Evolutionary conservation across 2,113 vertebrate genomes (phyloP).

Genomic region (Solea senegalensis): DNA sequence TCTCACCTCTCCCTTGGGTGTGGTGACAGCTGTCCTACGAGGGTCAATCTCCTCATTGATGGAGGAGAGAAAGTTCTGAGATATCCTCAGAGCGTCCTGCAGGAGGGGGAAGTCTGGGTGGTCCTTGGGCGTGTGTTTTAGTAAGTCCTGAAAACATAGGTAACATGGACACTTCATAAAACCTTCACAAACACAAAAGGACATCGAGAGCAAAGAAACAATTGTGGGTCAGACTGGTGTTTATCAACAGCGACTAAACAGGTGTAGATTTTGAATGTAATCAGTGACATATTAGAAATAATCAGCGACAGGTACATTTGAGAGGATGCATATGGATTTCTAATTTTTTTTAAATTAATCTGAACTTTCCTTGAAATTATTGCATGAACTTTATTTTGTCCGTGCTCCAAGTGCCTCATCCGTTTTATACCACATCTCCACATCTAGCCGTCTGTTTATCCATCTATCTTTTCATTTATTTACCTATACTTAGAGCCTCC

Average conservation of each 20-base stretch:
- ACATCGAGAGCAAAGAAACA: no score
- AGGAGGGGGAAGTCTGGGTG: conserved; percentile 96
- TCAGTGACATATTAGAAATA: background rate
- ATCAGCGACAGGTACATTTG: no score
- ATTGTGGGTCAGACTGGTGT: no score
- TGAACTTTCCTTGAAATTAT: no score
- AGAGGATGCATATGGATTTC: background rate
- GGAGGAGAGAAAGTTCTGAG: conserved; percentile 98
- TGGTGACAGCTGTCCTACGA: conserved; percentile 93
- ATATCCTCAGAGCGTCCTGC: conserved; percentile 96
- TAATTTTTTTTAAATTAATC: background rate
- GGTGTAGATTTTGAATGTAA: background rate
- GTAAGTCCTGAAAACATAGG: conserved; percentile 84
- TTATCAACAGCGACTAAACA: background rate
- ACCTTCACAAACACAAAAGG: no score
- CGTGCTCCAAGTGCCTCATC: no score
- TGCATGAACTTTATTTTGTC: no score
- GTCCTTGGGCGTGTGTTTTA: conserved; percentile 96
- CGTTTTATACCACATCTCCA: no score
- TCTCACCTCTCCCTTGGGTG: conserved; percentile 90
- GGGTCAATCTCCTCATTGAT: conserved; percentile 98
- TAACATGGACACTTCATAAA: conserved; percentile 1
- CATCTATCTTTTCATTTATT: conserved; percentile 7
- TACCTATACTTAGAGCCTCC: conserved; percentile 6
- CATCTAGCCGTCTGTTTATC: no score